Conservation (phyloP, 2,888 invertebrate species). For the Drepana falcataria region DNA sequence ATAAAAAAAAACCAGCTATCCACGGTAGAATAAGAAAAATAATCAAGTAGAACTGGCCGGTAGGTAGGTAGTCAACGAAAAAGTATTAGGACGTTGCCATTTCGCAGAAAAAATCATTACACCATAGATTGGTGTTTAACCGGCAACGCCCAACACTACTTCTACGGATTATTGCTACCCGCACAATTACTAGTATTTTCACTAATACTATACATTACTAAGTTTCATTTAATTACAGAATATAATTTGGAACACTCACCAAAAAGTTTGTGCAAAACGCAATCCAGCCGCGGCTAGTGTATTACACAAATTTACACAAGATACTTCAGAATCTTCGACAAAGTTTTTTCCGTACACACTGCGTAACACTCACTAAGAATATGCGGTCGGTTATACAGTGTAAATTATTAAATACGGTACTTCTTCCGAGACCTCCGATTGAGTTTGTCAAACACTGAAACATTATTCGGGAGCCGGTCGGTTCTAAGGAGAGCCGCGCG, state of each 20-base stretch:
- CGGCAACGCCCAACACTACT: constrained; percentile 58
- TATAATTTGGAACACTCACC: constrained; percentile 53
- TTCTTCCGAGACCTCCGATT: constrained; percentile 77
- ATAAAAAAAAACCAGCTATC: no score
- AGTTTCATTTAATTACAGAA: constrained; percentile 7
- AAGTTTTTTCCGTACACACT: constrained; percentile 80
- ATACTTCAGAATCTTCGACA: constrained; percentile 78
- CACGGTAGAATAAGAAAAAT: no score
- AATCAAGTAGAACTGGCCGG: constrained; percentile 11
- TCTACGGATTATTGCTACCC: constrained; percentile 22
- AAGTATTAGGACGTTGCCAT: constrained; percentile 51
- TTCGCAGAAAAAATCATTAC: constrained; percentile 59
- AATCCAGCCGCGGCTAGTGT: constrained; percentile 71
- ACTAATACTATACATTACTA: constrained; percentile 4
- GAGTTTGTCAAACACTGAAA: constrained; percentile 78
- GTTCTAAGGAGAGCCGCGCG: constrained; percentile 71
- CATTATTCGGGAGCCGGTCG: constrained; percentile 78
- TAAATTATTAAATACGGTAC: constrained; percentile 73
- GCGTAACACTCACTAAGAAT: constrained; percentile 79
- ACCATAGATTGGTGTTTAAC: constrained; percentile 38
- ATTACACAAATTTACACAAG: constrained; percentile 77
- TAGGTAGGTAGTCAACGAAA: background rate
- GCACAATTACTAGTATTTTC: constrained; percentile 9
- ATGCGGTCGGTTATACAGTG: constrained; percentile 75
- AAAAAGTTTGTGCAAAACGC: constrained; percentile 73